These are phyloP conservation scores for Mellivora capensis DNA, from an alignment of 2,113 vertebrate species.

Conservation along the genomic window DNA sequence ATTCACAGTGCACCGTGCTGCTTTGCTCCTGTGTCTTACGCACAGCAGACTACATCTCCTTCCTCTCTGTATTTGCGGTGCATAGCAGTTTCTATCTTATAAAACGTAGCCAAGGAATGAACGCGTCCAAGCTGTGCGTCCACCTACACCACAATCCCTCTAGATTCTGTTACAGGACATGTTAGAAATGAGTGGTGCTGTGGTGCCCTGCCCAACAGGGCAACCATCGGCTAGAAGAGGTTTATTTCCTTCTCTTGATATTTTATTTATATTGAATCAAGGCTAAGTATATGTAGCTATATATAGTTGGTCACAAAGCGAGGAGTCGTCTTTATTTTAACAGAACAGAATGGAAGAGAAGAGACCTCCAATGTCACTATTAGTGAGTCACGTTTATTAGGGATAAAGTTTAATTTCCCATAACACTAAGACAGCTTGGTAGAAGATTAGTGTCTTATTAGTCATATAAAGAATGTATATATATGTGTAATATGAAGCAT, in stretches of 20 bases:
- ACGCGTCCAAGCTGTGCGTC: background rate
- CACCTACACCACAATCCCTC: background rate
- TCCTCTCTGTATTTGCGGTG: background rate
- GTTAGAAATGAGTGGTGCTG: background rate
- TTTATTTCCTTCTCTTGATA: background rate
- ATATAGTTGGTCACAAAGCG: background rate
- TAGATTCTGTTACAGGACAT: background rate
- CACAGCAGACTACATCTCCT: background rate
- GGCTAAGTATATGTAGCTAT: background rate
- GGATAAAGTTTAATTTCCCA: background rate
- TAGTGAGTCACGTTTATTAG: background rate
- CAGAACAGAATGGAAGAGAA: background rate
- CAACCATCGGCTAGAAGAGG: background rate
- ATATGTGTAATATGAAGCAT: background rate
- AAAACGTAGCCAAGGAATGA: background rate
- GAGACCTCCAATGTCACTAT: background rate
- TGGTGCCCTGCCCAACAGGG: background rate
- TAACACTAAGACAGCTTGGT: background rate
- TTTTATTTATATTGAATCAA: background rate
- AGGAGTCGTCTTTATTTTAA: background rate
- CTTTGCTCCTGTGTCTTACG: background rate
- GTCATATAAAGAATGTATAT: background rate
- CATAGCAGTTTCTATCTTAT: background rate
- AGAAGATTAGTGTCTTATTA: background rate
- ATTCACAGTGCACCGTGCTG: background rate